A percentile compares a stretch with the other conserved stretches of the same genome.
These are phyloP conservation scores for Cyanoliseus patagonus DNA, from an alignment of 2,113 vertebrate genomes.

Conservation along the genomic window DNA sequence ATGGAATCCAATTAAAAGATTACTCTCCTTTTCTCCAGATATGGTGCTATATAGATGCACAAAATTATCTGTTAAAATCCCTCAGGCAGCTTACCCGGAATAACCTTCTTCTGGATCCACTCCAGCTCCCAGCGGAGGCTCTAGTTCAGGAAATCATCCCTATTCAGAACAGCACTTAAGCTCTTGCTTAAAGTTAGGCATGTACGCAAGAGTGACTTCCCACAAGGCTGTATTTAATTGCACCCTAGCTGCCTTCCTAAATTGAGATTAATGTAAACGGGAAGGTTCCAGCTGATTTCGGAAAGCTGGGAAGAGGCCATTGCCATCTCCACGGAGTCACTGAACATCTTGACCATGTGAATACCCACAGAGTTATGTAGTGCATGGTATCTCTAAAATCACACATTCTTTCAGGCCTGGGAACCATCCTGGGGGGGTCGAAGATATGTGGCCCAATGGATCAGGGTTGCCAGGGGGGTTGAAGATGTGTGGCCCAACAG, in stretches of 20 bases:
- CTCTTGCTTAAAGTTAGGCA: not conserved
- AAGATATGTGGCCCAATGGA: not conserved
- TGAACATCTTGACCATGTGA: not conserved
- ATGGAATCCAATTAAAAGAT: slow-evolving; percentile 44
- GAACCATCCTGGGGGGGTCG: rapidly evolving
- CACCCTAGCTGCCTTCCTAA: not conserved
- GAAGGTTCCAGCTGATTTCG: not conserved
- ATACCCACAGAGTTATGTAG: not conserved
- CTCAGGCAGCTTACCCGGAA: slow-evolving; percentile 19
- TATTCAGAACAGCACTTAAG: not conserved
- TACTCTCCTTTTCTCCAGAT: not conserved
- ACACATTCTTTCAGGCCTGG: not conserved
- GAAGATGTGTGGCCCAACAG: not conserved
- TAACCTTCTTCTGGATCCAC: not conserved
- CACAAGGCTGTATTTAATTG: not conserved
- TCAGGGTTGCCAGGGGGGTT: not conserved
- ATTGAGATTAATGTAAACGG: rapidly evolving
- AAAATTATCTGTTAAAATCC: slow-evolving; percentile 15
- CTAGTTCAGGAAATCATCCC: slow-evolving; percentile 9
- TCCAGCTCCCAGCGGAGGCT: not conserved
- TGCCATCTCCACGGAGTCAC: not conserved
- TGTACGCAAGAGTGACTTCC: not conserved
- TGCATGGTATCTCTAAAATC: not conserved
- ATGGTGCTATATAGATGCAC: not conserved
- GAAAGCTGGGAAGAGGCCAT: not conserved